Conservation (phyloP, 2,888 invertebrate species). For the Malthinus flaveolus region DNA sequence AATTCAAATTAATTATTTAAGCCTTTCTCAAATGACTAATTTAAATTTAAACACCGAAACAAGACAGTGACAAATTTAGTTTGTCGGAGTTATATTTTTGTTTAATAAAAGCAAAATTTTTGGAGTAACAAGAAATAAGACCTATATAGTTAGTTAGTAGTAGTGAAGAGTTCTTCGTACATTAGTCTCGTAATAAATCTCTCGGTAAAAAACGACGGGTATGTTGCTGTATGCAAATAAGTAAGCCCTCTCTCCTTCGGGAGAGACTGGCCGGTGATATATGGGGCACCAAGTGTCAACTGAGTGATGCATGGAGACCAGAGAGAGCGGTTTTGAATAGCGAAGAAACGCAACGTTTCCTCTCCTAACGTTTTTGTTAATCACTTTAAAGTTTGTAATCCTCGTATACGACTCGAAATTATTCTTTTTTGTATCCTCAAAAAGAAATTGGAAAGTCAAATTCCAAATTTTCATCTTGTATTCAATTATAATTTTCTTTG, state of each 20-base stretch:
- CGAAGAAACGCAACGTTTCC: slow-evolving; percentile 36
- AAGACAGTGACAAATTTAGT: slow-evolving; percentile 1
- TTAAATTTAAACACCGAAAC: background rate
- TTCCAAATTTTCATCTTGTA: slow-evolving; percentile 23
- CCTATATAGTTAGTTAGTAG: slow-evolving; percentile 4
- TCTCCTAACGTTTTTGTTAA: slow-evolving; percentile 28
- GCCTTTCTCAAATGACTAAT: background rate
- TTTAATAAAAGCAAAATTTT: background rate
- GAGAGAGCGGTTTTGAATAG: slow-evolving; percentile 35
- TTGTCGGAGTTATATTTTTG: background rate
- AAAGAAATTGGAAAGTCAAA: slow-evolving; percentile 26
- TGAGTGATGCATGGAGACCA: slow-evolving; percentile 56
- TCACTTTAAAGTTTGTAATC: slow-evolving; percentile 19
- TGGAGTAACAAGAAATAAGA: slow-evolving; percentile 24
- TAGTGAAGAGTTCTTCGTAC: slow-evolving; percentile 41
- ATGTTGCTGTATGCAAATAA: slow-evolving; percentile 56
- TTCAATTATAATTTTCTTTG: slow-evolving; percentile 31
- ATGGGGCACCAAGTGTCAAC: slow-evolving; percentile 58
- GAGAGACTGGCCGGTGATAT: slow-evolving; percentile 53
- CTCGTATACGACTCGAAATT: slow-evolving; percentile 17
- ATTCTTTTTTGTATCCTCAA: slow-evolving; percentile 9
- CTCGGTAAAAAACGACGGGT: slow-evolving; percentile 49
- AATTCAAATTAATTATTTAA: slow-evolving; percentile 2
- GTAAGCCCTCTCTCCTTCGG: slow-evolving; percentile 41
- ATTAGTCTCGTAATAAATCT: slow-evolving; percentile 57